Evolutionary conservation across 2,888 invertebrate species (phyloP).

Genomic region (Sipunculus nudus): DNA sequence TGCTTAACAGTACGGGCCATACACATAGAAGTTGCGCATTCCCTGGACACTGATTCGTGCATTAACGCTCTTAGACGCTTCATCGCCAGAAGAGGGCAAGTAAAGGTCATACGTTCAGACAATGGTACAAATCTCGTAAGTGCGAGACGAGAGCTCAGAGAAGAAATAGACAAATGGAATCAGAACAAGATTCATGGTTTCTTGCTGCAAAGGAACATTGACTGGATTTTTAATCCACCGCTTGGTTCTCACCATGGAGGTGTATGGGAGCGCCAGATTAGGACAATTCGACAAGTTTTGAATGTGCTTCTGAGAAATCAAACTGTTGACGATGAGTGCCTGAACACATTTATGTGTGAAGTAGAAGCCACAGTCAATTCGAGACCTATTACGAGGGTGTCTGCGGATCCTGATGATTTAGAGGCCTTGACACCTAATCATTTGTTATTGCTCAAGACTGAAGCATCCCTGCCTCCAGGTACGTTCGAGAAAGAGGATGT

Average conservation of each 20-base stretch:
- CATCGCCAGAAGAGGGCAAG: slow-evolving; percentile 1
- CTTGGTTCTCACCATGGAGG: slow-evolving; percentile 3
- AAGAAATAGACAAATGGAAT: background rate
- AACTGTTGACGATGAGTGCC: background rate
- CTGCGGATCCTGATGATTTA: background rate
- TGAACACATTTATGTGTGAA: slow-evolving; percentile 1
- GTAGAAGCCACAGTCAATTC: background rate
- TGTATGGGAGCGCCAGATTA: background rate
- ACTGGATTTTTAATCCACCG: slow-evolving; percentile 8
- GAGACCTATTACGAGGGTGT: background rate
- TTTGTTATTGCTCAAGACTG: background rate
- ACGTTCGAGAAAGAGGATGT: slow-evolving; percentile 16
- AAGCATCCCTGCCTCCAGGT: slow-evolving; percentile 16
- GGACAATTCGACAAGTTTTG: background rate
- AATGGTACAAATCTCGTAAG: slow-evolving; percentile 1
- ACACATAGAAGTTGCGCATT: slow-evolving; percentile 4
- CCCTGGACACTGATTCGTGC: slow-evolving; percentile 4
- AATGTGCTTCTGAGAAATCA: background rate
- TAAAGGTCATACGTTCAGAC: slow-evolving; percentile 1
- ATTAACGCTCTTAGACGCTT: slow-evolving; percentile 7
- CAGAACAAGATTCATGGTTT: background rate
- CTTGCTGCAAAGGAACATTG: background rate
- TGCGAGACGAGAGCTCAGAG: background rate
- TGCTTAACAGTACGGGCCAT: background rate
- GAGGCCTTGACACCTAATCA: background rate